These are phyloP conservation scores for Branchipolynoe longqiensis DNA, from an alignment of 2,888 invertebrate genomes.

Conservation along the genomic window DNA sequence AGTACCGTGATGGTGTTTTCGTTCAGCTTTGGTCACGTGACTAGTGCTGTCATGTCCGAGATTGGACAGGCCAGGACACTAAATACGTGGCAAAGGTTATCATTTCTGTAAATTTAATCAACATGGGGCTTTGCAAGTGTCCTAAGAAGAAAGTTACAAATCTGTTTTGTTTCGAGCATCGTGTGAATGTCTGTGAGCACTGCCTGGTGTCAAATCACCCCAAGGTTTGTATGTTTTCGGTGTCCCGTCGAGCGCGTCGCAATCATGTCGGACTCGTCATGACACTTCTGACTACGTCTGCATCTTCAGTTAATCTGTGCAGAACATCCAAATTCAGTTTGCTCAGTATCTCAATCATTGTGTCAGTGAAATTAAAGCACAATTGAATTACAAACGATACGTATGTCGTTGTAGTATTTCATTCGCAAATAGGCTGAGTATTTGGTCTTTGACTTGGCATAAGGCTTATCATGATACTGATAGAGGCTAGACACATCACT, in stretches of 20 bases:
- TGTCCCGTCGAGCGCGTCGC: too few species aligned
- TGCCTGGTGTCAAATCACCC: constrained; percentile 98
- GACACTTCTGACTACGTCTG: too few species aligned
- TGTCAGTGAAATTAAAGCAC: too few species aligned
- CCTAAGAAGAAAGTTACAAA: constrained; percentile 98
- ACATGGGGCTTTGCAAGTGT: constrained; percentile 99
- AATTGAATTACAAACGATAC: too few species aligned
- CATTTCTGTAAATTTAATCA: constrained; percentile 40
- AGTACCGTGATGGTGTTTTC: too few species aligned
- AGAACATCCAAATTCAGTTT: neutral
- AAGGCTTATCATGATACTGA: too few species aligned
- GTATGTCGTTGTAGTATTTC: too few species aligned
- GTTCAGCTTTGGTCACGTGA: constrained; percentile 41
- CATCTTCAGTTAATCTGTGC: neutral
- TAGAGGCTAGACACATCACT: too few species aligned
- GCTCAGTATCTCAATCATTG: neutral
- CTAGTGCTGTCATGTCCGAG: neutral
- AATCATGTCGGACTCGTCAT: too few species aligned
- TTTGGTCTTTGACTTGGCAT: too few species aligned
- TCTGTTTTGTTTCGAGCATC: constrained; percentile 99
- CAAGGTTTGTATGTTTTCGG: constrained; percentile 86
- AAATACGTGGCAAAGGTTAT: constrained; percentile 50
- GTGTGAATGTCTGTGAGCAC: constrained; percentile 99
- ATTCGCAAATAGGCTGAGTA: too few species aligned
- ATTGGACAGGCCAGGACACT: neutral